phyloP scores from a whole-genome alignment of 2,113 vertebrate genomes.

The Mandrillus leucophaeus region DNA sequence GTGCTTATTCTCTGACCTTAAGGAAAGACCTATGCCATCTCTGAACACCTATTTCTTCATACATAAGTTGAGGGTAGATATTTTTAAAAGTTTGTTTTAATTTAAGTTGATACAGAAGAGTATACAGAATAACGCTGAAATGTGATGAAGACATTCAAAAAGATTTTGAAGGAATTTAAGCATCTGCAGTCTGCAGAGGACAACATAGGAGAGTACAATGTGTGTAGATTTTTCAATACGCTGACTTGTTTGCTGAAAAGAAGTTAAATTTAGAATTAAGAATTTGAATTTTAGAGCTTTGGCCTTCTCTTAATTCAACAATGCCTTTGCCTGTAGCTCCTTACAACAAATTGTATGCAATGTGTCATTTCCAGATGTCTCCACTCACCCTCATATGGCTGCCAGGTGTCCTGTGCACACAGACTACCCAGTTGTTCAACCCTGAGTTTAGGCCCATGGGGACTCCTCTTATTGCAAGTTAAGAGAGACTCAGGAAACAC shows the following conservation, averaged over 20 bases:
- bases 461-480: neutral
- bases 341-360: neutral
- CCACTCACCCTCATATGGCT: neutral
- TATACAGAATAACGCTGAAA: neutral
- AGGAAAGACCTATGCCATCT: neutral
- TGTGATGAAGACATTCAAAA: neutral
- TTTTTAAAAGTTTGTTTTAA: neutral
- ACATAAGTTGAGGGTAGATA: neutral
- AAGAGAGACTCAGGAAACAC: neutral
- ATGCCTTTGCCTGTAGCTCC: neutral
- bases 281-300: neutral
- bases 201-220: neutral
- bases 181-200: neutral
- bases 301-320: neutral
- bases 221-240: neutral
- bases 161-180: neutral
- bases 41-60: neutral
- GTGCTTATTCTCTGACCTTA: neutral
- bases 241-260: neutral
- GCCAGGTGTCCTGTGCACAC: neutral
- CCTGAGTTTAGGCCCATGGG: neutral
- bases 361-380: neutral
- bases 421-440: neutral
- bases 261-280: constrained; percentile 32
- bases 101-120: neutral